Conservation (phyloP, 2,888 invertebrate species). For the Choristoneura rosaceana region DNA sequence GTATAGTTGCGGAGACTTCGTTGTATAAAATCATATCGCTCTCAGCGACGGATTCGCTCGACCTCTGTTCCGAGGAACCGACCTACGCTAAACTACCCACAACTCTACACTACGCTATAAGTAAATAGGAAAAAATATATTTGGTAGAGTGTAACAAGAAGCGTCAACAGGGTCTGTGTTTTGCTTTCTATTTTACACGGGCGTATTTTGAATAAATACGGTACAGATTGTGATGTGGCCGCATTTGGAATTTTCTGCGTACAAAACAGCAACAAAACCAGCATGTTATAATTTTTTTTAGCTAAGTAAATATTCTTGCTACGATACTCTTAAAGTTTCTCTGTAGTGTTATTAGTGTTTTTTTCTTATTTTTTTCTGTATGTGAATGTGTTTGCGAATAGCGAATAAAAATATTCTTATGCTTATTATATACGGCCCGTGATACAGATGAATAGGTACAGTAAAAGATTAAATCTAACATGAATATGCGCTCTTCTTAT, state of each 20-base stretch:
- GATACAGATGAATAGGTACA: slow-evolving; percentile 16
- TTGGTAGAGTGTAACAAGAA: slow-evolving; percentile 55
- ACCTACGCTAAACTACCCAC: slow-evolving; percentile 58
- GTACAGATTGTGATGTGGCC: slow-evolving; percentile 1
- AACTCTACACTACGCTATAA: slow-evolving; percentile 57
- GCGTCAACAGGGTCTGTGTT: slow-evolving; percentile 34
- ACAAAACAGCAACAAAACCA: neutral
- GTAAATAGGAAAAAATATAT: slow-evolving; percentile 57
- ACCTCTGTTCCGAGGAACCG: slow-evolving; percentile 50
- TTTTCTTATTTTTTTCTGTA: no score
- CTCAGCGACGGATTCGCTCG: slow-evolving; percentile 17
- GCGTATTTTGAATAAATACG: slow-evolving; percentile 1
- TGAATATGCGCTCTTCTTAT: slow-evolving; percentile 43
- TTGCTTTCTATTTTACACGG: slow-evolving; percentile 30
- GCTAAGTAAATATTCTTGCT: slow-evolving; percentile 12
- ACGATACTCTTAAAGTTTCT: slow-evolving; percentile 27
- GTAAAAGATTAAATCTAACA: slow-evolving; percentile 35
- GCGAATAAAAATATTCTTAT: slow-evolving; percentile 10
- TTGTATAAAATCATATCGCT: slow-evolving; percentile 56
- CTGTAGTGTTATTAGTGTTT: neutral
- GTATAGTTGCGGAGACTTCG: slow-evolving; percentile 51
- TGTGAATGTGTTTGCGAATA: no score
- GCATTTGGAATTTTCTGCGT: neutral
- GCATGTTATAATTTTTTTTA: no score
- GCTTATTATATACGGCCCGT: slow-evolving; percentile 42